Conservation (phyloP, 2,797 vertebrate genomes). For the Bryconaethiops microstoma region DNA sequence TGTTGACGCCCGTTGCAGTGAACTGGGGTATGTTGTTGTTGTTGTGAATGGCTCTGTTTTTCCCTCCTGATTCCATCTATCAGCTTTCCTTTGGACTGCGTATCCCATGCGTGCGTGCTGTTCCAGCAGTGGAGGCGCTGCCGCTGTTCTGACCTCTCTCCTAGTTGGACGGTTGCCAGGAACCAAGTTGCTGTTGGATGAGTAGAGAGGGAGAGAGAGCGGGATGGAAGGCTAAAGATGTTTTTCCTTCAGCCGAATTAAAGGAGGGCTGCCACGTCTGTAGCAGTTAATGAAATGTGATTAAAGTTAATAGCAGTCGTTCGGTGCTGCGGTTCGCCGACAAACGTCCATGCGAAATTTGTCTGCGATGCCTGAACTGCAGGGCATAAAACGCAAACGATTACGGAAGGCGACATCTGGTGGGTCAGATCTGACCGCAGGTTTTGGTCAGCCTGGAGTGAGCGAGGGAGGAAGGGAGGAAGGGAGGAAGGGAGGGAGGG, state of each 20-base stretch:
- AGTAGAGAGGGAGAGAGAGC: slow-evolving; percentile 5
- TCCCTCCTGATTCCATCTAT: background rate
- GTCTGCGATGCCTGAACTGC: background rate
- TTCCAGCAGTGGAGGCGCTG: slow-evolving; percentile 33
- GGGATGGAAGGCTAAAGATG: slow-evolving; percentile 18
- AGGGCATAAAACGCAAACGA: background rate
- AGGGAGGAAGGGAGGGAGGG: slow-evolving; percentile 6
- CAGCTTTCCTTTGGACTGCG: slow-evolving; percentile 29
- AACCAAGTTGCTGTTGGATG: slow-evolving; percentile 50
- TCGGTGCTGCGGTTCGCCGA: background rate
- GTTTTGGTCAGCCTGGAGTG: slow-evolving; percentile 30
- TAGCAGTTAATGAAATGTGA: slow-evolving; percentile 19
- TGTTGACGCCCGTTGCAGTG: background rate
- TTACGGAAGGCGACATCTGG: background rate
- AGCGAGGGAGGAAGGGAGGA: slow-evolving; percentile 10
- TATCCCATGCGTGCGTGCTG: slow-evolving; percentile 61
- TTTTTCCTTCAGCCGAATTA: slow-evolving; percentile 13
- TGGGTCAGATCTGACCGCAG: slow-evolving; percentile 12
- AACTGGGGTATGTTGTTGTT: background rate
- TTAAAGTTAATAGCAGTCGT: slow-evolving; percentile 20
- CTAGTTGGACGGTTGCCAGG: slow-evolving; percentile 66
- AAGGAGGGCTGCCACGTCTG: slow-evolving; percentile 21
- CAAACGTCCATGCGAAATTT: background rate
- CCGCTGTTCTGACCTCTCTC: slow-evolving; percentile 65
- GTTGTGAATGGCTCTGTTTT: background rate